Percentiles rank a stretch among this genome's conserved stretches.
Conservation (phyloP, 2,797 vertebrate species). For the Sphenopsis melanotis region DNA sequence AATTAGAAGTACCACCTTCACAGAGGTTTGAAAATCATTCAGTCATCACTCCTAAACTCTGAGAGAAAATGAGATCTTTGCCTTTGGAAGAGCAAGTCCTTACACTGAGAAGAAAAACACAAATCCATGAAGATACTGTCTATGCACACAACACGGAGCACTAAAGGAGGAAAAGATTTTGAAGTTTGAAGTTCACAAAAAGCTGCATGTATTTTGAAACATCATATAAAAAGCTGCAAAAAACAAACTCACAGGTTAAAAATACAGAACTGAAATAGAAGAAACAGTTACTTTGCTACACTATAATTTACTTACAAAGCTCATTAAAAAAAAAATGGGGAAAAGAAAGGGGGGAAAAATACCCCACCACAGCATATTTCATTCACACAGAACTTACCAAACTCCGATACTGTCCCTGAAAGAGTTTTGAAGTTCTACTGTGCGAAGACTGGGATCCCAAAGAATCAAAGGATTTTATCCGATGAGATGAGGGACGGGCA, state of each 20-base stretch:
- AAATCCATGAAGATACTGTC: neutral
- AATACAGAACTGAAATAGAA: neutral
- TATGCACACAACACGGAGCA: neutral
- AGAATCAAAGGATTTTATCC: constrained; percentile 96
- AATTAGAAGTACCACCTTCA: neutral
- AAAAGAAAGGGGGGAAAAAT: rapidly evolving
- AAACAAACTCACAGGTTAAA: neutral
- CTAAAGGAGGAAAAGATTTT: neutral
- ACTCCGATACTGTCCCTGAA: constrained; percentile 95
- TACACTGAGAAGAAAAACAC: neutral
- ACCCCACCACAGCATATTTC: neutral
- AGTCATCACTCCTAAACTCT: neutral
- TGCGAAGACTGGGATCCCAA: constrained; percentile 87
- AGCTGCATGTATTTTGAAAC: neutral
- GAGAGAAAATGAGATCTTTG: neutral
- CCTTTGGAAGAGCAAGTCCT: neutral
- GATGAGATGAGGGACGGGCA: constrained; percentile 87
- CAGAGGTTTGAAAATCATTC: neutral
- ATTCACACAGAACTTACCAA: constrained; percentile 81
- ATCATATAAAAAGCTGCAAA: neutral
- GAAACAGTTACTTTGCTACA: neutral
- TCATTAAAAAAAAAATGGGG: neutral
- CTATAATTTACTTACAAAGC: neutral
- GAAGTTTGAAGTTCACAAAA: neutral
- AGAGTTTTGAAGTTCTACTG: constrained; percentile 88